A percentile compares a stretch with the other conserved stretches of the same genome.
Evolutionary conservation across 2,888 invertebrate genomes (phyloP).

Genomic region (Tillus elongatus): DNA sequence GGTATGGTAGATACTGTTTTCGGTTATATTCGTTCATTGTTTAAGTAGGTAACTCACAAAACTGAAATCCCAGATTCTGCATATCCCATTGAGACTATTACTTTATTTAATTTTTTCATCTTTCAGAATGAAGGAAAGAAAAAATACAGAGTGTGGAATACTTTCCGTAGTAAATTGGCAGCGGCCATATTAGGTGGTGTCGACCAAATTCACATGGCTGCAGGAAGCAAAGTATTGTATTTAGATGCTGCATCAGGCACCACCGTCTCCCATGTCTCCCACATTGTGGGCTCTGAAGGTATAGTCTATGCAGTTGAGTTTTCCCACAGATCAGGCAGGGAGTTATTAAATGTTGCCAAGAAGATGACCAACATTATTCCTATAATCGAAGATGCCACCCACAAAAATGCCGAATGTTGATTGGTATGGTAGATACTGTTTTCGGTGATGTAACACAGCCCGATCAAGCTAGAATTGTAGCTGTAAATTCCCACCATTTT

Average conservation of each 20-base stretch:
- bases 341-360: conserved; percentile 96
- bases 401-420: conserved; percentile 96
- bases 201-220: conserved; percentile 92
- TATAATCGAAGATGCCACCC: conserved; percentile 99
- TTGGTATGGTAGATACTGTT: conserved; percentile 97
- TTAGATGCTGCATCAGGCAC: conserved; percentile 98
- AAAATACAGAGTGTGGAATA: conserved; percentile 99
- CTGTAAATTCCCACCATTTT: conserved; percentile 92
- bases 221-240: conserved; percentile 91
- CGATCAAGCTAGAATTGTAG: conserved; percentile 97
- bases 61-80: no score
- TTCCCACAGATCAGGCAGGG: conserved; percentile 93
- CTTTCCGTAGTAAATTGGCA: conserved; percentile 96
- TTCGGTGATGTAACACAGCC: conserved; percentile 99
- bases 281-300: conserved; percentile 96
- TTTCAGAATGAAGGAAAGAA: conserved; percentile 71
- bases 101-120: conserved; percentile 24
- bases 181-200: conserved; percentile 97
- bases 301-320: conserved; percentile 99
- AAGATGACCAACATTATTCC: conserved; percentile 98
- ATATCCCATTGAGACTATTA: no score
- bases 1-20: no score
- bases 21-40: no score
- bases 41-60: no score
- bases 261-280: conserved; percentile 97